phyloP scores from a whole-genome alignment of 1,140 invertebrate species.

The Cydia pomonella region DNA sequence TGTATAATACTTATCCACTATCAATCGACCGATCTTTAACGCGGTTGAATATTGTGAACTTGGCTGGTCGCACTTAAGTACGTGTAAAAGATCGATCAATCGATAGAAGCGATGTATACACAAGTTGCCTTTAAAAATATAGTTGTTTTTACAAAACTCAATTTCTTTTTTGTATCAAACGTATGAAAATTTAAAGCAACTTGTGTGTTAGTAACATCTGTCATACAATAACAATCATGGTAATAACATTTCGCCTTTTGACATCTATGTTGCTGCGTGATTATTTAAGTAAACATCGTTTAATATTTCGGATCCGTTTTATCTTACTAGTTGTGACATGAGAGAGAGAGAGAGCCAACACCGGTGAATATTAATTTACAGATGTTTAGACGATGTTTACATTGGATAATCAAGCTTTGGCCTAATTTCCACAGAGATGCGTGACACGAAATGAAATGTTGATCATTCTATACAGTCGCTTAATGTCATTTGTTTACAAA shows the following conservation, averaged over 20 bases:
- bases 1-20: not conserved
- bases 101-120: conserved; percentile 13
- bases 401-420: not conserved
- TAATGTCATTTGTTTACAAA: conserved; percentile 21
- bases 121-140: conserved; percentile 10
- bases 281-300: conserved; percentile 9
- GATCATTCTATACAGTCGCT: conserved; percentile 13
- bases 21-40: conserved; percentile 9
- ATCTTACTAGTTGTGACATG: not conserved
- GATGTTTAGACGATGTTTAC: not conserved
- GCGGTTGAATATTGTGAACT: not conserved
- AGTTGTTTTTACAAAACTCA: not conserved
- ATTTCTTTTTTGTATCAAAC: not conserved
- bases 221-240: conserved; percentile 14
- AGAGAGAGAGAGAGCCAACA: not conserved
- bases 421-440: conserved; percentile 24
- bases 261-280: conserved; percentile 11
- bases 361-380: not conserved
- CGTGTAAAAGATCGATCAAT: not conserved
- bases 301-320: not conserved
- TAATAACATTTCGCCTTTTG: conserved; percentile 7
- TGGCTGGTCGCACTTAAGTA: not conserved
- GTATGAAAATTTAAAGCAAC: not conserved
- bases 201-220: conserved; percentile 18
- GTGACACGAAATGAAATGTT: conserved; percentile 14